Conservation (phyloP, 2,113 vertebrate genomes). For the Paratilapia polleni region DNA sequence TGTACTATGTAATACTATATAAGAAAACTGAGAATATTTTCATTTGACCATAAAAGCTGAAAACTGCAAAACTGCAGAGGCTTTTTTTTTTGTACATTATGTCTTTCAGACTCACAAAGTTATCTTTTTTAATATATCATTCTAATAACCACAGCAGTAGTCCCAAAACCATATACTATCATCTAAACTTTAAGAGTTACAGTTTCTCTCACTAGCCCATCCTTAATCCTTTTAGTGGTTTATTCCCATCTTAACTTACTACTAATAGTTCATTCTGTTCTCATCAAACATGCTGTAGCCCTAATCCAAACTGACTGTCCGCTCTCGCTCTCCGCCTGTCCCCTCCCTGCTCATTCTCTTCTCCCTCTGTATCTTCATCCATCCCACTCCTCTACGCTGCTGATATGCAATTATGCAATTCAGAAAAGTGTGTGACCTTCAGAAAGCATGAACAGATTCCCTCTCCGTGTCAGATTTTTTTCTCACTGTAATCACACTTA, state of each 20-base stretch:
- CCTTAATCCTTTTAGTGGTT: neutral
- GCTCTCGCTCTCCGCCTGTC: neutral
- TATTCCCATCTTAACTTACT: conserved; percentile 12
- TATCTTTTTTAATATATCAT: conserved; percentile 2
- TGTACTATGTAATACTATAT: neutral
- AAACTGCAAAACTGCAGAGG: neutral
- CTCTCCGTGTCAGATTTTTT: neutral
- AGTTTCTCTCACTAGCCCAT: neutral
- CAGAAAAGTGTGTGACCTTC: conserved; percentile 42
- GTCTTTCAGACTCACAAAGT: neutral
- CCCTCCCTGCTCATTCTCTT: neutral
- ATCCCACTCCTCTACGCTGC: conserved; percentile 3
- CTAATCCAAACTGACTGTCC: conserved; percentile 47
- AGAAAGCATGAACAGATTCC: neutral
- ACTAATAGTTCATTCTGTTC: conserved; percentile 26
- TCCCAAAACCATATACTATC: neutral
- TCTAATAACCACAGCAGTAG: conserved; percentile 22
- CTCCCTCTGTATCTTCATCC: conserved; percentile 2
- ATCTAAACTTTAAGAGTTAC: neutral
- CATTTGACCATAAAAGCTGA: neutral
- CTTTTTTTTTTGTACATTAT: neutral
- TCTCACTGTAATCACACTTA: conserved; percentile 14
- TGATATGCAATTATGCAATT: conserved; percentile 2
- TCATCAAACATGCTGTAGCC: conserved; percentile 29
- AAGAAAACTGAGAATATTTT: no score